Evolutionary conservation across 2,113 vertebrate species (phyloP).

Genomic region (Callipepla californica): DNA sequence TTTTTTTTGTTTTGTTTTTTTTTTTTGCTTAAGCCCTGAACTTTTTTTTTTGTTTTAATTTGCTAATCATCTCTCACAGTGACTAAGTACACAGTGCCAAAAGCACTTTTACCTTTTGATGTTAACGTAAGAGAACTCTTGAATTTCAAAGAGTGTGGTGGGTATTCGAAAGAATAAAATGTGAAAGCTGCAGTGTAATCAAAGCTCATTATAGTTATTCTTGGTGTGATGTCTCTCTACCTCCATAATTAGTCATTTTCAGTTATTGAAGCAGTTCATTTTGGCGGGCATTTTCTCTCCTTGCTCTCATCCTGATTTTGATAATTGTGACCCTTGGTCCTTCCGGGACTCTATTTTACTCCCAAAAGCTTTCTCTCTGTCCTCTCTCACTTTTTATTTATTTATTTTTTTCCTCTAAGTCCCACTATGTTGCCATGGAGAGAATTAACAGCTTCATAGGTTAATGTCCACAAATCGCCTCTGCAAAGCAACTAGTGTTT

Average conservation of each 20-base stretch:
- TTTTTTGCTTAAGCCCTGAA: constrained; percentile 56
- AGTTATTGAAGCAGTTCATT: constrained; percentile 60
- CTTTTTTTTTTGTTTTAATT: constrained; percentile 69
- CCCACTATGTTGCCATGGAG: constrained; percentile 57
- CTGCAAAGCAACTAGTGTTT: not conserved
- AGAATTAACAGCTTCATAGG: constrained; percentile 47
- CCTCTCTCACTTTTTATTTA: not conserved
- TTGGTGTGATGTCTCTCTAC: constrained; percentile 73
- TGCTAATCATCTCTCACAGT: constrained; percentile 77
- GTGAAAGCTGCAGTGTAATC: constrained; percentile 77
- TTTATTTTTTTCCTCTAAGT: not conserved
- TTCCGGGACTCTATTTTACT: not conserved
- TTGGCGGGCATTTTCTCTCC: not conserved
- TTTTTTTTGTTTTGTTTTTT: not conserved
- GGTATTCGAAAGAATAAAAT: constrained; percentile 76
- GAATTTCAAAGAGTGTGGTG: constrained; percentile 83
- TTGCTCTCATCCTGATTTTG: not conserved
- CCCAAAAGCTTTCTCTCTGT: not conserved
- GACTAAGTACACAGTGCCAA: constrained; percentile 66
- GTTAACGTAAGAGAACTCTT: constrained; percentile 82
- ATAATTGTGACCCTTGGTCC: constrained; percentile 35
- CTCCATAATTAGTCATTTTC: constrained; percentile 69
- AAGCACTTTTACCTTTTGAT: constrained; percentile 81
- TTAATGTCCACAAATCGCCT: not conserved
- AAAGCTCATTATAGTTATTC: constrained; percentile 84